Conservation (phyloP, 2,888 invertebrate genomes). For the Augiades crinisus region DNA sequence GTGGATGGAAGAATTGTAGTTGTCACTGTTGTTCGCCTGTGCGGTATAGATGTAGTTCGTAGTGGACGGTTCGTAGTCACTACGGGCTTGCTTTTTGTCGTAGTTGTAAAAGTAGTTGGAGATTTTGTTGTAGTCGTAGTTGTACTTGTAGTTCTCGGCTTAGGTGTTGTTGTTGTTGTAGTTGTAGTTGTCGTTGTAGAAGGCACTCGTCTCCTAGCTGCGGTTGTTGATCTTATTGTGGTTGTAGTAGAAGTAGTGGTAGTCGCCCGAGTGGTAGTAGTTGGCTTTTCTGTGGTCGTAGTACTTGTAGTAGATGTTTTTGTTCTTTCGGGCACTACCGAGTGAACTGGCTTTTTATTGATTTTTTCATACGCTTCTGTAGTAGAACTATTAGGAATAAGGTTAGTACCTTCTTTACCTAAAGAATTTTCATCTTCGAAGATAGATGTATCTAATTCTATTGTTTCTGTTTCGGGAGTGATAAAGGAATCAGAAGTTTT, state of each 20-base stretch:
- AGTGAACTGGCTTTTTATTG: conserved; percentile 19
- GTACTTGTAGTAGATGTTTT: conserved; percentile 18
- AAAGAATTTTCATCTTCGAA: conserved; percentile 47
- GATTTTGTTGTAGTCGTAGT: conserved; percentile 34
- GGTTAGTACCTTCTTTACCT: conserved; percentile 55
- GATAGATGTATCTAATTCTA: conserved; percentile 49
- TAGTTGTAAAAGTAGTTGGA: conserved; percentile 33
- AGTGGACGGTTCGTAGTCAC: conserved; percentile 35
- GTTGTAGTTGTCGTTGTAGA: conserved; percentile 36
- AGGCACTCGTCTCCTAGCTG: conserved; percentile 9
- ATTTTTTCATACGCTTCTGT: conserved; percentile 28
- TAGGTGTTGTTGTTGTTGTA: conserved; percentile 36
- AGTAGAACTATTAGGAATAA: conserved; percentile 45
- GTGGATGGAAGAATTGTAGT: conserved; percentile 31
- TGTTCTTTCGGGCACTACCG: not conserved
- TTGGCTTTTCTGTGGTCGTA: conserved; percentile 36
- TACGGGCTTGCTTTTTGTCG: conserved; percentile 30
- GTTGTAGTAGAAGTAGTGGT: conserved; percentile 25
- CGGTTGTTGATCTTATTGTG: conserved; percentile 21
- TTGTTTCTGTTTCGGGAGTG: conserved; percentile 69
- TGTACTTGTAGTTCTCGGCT: conserved; percentile 35
- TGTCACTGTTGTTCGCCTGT: conserved; percentile 26
- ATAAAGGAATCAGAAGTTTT: conserved; percentile 62
- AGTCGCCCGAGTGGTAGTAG: conserved; percentile 31
- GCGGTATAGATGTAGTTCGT: conserved; percentile 22